Base-by-base conservation (phyloP, 2,888 invertebrate genomes). In the Parasteatoda lunata region DNA sequence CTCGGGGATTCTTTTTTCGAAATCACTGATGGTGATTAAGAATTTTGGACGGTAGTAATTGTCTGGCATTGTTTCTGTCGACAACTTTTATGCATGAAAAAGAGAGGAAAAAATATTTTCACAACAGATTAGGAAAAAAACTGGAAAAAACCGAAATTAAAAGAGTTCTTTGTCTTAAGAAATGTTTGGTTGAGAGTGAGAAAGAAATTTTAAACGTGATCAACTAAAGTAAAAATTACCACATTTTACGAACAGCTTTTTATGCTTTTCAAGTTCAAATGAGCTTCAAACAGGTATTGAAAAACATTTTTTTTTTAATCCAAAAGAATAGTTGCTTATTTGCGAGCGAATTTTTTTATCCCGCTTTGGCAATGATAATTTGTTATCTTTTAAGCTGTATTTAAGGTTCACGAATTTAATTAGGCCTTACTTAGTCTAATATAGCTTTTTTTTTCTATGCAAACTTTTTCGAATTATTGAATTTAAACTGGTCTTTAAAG, bases 31-130 rank as follows among this genome's bases (percentile, higher is more conserved):
- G 73, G 81, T 75, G 75, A 81, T 81, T 81, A 81, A 75, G 81
- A 81, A 81, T 75, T 81, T 75, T 81, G 75, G 73, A 73, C 80
- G 73, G 66, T 65, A 49, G 80, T 81, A 81, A 81, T 81, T 81
- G 75, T 73, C 81, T 81, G 81, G 66, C 65, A 81, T 81, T 81
- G 81, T 81, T 81, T 75, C 75, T 75, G 81, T 68, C 81, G 75
- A 81, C 81, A 54, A 59, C 66, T 75, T 52, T 75, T 81, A 54
- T 59, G 54, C 54, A 52, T 3, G 30, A 71, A 66, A 66, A 51
- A 54, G 30, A 68, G 30, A 45, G 47, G 51, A 64, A 66, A 80
- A 72, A 80, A 11, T 11, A 65, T 71, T n/a, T 51, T 72, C 49
- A 45, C 45, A 66, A n/a, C 9, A 54, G 52, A 73, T n/a, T 13